phyloP scores from a whole-genome alignment of 2,113 vertebrate genomes.

The Ifrita kowaldi region DNA sequence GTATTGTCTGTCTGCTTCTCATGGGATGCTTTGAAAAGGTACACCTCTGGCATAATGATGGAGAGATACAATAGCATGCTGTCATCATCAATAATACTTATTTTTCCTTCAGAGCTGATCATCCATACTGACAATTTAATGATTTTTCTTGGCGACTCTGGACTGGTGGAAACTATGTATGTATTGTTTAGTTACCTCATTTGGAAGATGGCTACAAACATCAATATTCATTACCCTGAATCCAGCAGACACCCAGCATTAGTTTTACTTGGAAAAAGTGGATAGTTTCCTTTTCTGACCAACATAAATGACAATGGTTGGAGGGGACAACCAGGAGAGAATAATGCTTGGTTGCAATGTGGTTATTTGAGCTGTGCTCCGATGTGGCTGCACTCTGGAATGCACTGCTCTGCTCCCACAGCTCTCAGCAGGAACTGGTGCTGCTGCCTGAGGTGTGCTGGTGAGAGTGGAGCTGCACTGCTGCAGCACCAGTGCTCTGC shows the following conservation, averaged over 20 bases:
- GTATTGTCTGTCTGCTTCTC: conserved; percentile 17
- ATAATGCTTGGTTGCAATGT: neutral
- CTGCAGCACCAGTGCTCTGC: neutral
- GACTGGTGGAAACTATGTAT: neutral
- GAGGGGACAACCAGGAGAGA: neutral
- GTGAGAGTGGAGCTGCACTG: neutral
- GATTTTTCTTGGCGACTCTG: conserved; percentile 22
- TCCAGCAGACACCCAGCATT: neutral
- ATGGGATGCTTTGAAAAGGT: neutral
- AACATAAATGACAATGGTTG: neutral
- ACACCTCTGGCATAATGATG: conserved; percentile 20
- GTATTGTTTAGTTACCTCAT: conserved; percentile 20
- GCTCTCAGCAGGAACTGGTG: conserved; percentile 28
- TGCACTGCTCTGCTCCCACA: neutral
- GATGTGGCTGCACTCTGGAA: neutral
- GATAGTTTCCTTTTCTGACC: neutral
- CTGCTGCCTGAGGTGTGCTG: neutral
- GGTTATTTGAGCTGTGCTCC: neutral
- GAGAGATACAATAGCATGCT: neutral
- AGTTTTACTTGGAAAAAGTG: neutral
- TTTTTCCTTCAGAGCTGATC: conserved; percentile 56
- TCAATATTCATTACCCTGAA: conserved; percentile 16
- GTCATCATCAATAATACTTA: conserved; percentile 53
- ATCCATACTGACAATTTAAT: conserved; percentile 54
- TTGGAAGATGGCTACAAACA: neutral